Conservation (phyloP, 2,888 invertebrate species). For the Melieria picta region DNA sequence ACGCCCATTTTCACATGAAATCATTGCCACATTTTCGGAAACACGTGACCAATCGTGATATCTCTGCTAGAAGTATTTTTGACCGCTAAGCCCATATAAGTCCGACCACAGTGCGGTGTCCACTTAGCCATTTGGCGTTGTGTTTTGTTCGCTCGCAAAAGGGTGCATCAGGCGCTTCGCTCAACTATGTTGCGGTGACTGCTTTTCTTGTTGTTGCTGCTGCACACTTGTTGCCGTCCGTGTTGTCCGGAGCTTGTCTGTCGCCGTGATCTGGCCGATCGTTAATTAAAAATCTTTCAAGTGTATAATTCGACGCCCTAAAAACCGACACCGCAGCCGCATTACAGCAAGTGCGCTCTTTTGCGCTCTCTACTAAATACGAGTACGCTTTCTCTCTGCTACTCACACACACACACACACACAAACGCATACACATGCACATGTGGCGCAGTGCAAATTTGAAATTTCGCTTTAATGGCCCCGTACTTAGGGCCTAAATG, state of each 20-base stretch:
- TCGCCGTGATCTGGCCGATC: slow-evolving; percentile 47
- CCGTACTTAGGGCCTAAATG: slow-evolving; percentile 32
- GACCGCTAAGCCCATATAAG: too few relatives aligned
- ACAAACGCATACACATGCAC: background rate
- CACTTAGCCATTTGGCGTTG: too few relatives aligned
- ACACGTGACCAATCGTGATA: too few relatives aligned
- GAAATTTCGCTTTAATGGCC: slow-evolving; percentile 43
- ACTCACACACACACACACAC: background rate
- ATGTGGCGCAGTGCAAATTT: slow-evolving; percentile 34
- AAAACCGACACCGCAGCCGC: too few relatives aligned
- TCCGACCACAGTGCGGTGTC: too few relatives aligned
- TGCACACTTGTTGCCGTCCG: background rate
- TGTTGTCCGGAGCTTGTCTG: too few relatives aligned
- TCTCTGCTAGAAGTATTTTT: too few relatives aligned
- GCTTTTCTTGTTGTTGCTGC: slow-evolving; percentile 20
- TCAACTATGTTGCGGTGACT: slow-evolving; percentile 12
- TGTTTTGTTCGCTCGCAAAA: too few relatives aligned
- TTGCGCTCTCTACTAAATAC: background rate
- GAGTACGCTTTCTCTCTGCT: background rate
- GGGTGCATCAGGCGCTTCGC: background rate
- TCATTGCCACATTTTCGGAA: too few relatives aligned
- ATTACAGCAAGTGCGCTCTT: background rate
- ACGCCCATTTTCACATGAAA: too few relatives aligned
- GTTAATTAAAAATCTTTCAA: slow-evolving; percentile 49
- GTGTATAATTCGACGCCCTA: slow-evolving; percentile 39